Conservation (phyloP, 2,797 vertebrate genomes). For the Gymnothorax reevesii region DNA sequence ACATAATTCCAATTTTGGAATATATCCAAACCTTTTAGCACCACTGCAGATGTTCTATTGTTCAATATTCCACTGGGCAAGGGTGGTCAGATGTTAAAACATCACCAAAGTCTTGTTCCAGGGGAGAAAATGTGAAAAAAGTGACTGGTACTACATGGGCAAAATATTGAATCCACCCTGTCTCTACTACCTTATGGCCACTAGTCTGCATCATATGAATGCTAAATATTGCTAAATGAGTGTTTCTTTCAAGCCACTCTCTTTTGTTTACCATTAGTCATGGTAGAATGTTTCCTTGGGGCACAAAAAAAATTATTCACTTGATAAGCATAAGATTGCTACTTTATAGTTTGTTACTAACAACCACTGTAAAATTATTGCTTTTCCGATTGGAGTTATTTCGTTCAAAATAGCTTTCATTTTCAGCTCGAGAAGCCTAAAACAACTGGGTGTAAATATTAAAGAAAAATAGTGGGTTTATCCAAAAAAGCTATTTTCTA, state of each 20-base stretch:
- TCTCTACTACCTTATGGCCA: not conserved
- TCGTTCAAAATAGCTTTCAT: too few relatives aligned
- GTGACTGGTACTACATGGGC: not conserved
- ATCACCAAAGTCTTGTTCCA: not conserved
- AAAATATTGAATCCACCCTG: not conserved
- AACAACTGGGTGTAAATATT: too few relatives aligned
- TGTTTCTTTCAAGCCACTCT: not conserved
- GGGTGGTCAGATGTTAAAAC: not conserved
- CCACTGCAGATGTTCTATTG: not conserved
- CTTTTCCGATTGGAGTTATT: too few relatives aligned
- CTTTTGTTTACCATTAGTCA: not conserved
- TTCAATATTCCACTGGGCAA: not conserved
- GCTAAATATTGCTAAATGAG: not conserved
- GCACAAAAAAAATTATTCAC: too few relatives aligned
- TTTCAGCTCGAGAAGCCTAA: too few relatives aligned
- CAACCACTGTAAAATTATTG: too few relatives aligned
- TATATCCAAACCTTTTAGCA: not conserved
- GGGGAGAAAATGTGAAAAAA: not conserved
- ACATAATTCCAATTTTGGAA: not conserved
- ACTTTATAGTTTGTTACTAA: too few relatives aligned
- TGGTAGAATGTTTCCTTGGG: not conserved
- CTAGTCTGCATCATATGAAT: not conserved
- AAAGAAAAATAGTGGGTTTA: too few relatives aligned
- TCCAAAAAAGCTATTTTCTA: too few relatives aligned
- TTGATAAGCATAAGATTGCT: too few relatives aligned